phyloP scores from a whole-genome alignment of 2,888 invertebrate species.

The Ceramica pisi region DNA sequence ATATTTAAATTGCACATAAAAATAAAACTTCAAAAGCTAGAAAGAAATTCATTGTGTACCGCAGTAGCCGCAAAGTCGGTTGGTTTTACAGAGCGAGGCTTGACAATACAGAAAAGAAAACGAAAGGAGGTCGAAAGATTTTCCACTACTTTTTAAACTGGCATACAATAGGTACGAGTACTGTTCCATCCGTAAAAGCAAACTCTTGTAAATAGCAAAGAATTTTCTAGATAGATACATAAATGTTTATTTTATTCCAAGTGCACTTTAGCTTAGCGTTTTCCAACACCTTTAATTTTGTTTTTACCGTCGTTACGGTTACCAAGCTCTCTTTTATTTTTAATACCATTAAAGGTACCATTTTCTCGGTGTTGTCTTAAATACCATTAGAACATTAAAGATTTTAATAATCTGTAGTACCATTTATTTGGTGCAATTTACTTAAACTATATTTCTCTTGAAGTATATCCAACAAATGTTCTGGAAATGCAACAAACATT shows the following conservation, averaged over 20 bases:
- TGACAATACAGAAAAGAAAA: constrained; percentile 21
- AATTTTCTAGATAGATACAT: constrained; percentile 27
- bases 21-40: background rate
- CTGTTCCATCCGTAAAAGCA: constrained; percentile 7
- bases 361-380: background rate
- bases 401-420: background rate
- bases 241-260: constrained; percentile 57
- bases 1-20: background rate
- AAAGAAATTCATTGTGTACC: constrained; percentile 7
- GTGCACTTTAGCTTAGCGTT: constrained; percentile 52
- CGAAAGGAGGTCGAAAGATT: constrained; percentile 5
- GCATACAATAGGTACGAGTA: constrained; percentile 11
- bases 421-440: background rate
- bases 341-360: background rate
- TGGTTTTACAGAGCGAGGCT: constrained; percentile 5
- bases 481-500: background rate
- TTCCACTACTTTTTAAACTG: constrained; percentile 18
- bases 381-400: background rate
- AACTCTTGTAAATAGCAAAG: constrained; percentile 16
- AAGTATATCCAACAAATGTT: background rate
- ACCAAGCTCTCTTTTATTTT: constrained; percentile 20
- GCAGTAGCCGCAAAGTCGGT: background rate
- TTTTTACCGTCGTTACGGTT: constrained; percentile 13
- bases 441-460: background rate
- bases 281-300: constrained; percentile 40